These are phyloP conservation scores for Beroe forskalii DNA, from an alignment of 37 sponge, comb jelly and placozoan genomes.

Conservation along the genomic window DNA sequence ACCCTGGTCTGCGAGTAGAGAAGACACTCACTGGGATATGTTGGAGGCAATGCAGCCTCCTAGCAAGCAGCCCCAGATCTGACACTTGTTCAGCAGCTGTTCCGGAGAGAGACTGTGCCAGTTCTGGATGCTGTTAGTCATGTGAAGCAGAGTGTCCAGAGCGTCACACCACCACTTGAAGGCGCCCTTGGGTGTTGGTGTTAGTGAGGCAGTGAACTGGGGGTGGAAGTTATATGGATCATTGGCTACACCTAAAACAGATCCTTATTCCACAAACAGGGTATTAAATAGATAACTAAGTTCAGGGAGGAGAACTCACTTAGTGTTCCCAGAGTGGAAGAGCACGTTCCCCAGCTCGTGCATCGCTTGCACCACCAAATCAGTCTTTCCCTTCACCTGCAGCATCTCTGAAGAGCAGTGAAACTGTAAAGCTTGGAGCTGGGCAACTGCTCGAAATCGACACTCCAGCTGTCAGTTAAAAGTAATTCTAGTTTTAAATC, in stretches of 20 bases:
- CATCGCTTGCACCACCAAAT: slow-evolving; percentile 68
- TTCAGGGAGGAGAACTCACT: too few relatives aligned
- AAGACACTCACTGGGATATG: slow-evolving; percentile 64
- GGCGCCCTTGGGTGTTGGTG: slow-evolving; percentile 67
- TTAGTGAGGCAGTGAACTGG: too few relatives aligned
- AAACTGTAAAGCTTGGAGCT: too few relatives aligned
- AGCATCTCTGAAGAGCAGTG: slow-evolving; percentile 62
- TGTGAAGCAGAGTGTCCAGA: slow-evolving; percentile 64
- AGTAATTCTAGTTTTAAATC: too few relatives aligned
- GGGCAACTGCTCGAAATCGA: too few relatives aligned
- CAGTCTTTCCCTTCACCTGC: slow-evolving; percentile 48
- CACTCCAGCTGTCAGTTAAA: too few relatives aligned
- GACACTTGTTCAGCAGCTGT: slow-evolving; percentile 67
- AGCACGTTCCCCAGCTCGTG: slow-evolving; percentile 72
- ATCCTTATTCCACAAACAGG: too few relatives aligned
- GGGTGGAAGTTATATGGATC: too few relatives aligned
- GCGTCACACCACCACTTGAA: slow-evolving; percentile 73
- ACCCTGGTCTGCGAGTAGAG: too few relatives aligned
- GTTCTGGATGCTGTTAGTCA: slow-evolving; percentile 49
- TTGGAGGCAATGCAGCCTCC: slow-evolving; percentile 70
- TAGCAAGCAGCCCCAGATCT: slow-evolving; percentile 73
- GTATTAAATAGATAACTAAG: too few relatives aligned
- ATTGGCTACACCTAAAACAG: too few relatives aligned
- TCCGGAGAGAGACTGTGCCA: slow-evolving; percentile 66
- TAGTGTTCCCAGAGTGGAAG: slow-evolving; percentile 66